Base-by-base conservation (phyloP, 2,113 vertebrate genomes). In the Oncorhynchus masou region DNA sequence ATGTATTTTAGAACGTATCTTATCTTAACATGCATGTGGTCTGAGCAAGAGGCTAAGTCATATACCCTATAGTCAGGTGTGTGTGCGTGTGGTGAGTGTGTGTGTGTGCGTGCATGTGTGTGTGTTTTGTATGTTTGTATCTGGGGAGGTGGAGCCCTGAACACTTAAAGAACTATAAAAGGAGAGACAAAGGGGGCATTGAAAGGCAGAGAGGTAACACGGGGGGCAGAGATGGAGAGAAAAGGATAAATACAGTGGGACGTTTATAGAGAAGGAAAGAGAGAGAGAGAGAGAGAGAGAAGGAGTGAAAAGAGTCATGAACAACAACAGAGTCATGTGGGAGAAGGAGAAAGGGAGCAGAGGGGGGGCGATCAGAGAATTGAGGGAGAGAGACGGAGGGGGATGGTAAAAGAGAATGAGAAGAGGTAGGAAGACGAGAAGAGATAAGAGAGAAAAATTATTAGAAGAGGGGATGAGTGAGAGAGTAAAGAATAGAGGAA, bases 161-260 rank as follows among this genome's bases (percentile, higher is more conserved):
- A 84, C 85, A 85, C 88, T 83, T 90, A 15, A 87, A 89, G 86
- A 87, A 85, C 83, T 87, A 87, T 89, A 87, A 88, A 90, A 85
- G 82, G 45, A 81, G 81, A 88, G 87, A 91, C 89, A 91, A 91
- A 90, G 88, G 74, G 76, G 81, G 71, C 84, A 74, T 87, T 90
- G 80, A 90, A 90, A 86, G 81, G 87, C 86, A 78, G 79, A 78
- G 90, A 90, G 82, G 88, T 86, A 84, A 86, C 85, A 82, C 86
- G 86, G 87, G 87, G 87, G 86, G 86, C 86, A 79, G 73, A 45
- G 88, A 88, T 84, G 85, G 83, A 87, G 86, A 82, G 85, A 86
- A 80, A 90, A 90, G 88, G 87, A 91, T 91, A 88, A 89, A 90
- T 89, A 90, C 86, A 31, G 73, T 80, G 84, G 82, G 39, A 39